Evolutionary conservation across 2,888 invertebrate species (phyloP).

Genomic region (Parnassius apollo): DNA sequence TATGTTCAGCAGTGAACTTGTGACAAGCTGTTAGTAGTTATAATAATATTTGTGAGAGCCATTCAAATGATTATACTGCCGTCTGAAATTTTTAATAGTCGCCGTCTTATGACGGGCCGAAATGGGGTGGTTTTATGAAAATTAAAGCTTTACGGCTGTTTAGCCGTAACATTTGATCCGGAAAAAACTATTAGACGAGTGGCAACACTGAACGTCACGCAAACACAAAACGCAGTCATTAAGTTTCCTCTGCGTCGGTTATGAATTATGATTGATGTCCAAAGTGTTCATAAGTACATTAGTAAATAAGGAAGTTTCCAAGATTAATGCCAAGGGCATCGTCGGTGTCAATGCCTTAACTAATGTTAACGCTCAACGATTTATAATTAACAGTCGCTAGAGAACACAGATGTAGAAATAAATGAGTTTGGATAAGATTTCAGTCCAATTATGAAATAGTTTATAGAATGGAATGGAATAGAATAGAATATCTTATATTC

Average conservation of each 20-base stretch:
- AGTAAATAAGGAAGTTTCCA: conserved; percentile 43
- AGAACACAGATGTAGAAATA: conserved; percentile 9
- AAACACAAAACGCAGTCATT: conserved; percentile 31
- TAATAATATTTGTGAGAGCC: no score
- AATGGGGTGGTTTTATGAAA: no score
- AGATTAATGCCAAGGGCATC: conserved; percentile 48
- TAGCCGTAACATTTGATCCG: no score
- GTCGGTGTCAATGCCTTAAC: conserved; percentile 25
- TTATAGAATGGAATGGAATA: no score
- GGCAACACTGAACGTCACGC: conserved; percentile 23
- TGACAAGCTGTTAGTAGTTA: no score
- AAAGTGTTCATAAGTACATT: conserved; percentile 29
- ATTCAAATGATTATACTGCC: no score
- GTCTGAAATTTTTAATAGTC: no score
- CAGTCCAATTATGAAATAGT: background rate
- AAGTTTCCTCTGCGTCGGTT: conserved; percentile 31
- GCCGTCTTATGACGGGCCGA: no score
- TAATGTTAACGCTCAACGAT: conserved; percentile 14
- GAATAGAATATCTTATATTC: no score
- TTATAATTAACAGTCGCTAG: conserved; percentile 22
- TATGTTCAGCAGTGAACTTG: no score
- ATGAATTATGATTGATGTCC: conserved; percentile 44
- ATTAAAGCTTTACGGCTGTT: no score
- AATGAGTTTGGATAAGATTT: conserved; percentile 2
- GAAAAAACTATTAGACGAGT: background rate